Evolutionary conservation across 2,113 vertebrate species (phyloP), one percentile per base, ranked within the genome.

Genomic region (Nycticorax nycticorax): DNA sequence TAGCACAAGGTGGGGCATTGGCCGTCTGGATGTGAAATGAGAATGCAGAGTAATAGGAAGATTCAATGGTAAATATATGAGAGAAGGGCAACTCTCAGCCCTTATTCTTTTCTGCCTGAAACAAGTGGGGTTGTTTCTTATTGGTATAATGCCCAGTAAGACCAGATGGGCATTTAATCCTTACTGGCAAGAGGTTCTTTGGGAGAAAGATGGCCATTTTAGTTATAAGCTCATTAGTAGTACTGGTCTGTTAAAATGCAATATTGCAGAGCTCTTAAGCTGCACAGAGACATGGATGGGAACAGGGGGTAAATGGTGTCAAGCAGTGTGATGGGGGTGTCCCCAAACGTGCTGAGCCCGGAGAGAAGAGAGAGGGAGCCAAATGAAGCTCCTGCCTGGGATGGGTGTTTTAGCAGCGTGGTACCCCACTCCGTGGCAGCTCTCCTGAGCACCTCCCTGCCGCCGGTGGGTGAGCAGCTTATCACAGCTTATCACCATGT

Each of bases 311-410:
- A 77, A 48, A 17, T 4, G 19, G 14, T 47, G 41, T 27, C 55
- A 19, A 35, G 21, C 2, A 0, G 0, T 35, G 30, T 37, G 77
- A 32, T 30, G 45, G 13, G 3, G 6, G 15, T 53, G 68, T 55
- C 41, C 59, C 50, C n/a, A 74, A 4, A 72, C 1, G 1, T 16
- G 12, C 43, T 21, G 19, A 33, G 33, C 67, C 41, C 80, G 16
- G 63, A 16, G 45, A 10, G 11, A 23, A 62, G 13, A 45, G 7
- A 53, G 26, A 91, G 8, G 41, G 18, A 16, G 8, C 2, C 5
- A 3, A 16, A 45, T 2, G 24, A 76, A 73, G 43, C 57, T 86
- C 35, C 50, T 88, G 26, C 60, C 71, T 59, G 48, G 35, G 27
- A 41, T 12, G 37, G 60, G 22, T 41, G 12, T 22, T 39, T 53